Evolutionary conservation across 2,797 vertebrate genomes (phyloP).

Genomic region (Sebastes matsubarae): DNA sequence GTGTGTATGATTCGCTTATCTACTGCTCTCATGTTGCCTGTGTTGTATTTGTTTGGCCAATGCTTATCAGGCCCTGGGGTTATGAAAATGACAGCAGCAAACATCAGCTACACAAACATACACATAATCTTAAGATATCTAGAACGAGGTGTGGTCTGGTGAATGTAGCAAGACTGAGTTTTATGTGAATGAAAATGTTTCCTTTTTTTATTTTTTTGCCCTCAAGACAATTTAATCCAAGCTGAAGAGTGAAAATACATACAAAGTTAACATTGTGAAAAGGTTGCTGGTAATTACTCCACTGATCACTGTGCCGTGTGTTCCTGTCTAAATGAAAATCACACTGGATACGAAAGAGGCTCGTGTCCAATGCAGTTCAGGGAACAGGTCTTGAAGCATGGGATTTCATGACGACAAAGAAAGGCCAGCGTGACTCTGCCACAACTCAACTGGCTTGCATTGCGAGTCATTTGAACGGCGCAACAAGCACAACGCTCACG

Average conservation of each 20-base stretch:
- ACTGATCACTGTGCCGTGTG: constrained; percentile 9
- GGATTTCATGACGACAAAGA: not conserved
- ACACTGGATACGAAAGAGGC: constrained; percentile 32
- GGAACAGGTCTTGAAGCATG: constrained; percentile 15
- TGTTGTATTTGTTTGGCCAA: constrained; percentile 77
- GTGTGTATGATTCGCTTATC: constrained; percentile 74
- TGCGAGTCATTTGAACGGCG: not conserved
- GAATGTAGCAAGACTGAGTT: constrained; percentile 29
- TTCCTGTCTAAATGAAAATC: constrained; percentile 40
- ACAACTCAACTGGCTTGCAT: not conserved
- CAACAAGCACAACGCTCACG: not conserved
- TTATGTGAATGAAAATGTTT: constrained; percentile 30
- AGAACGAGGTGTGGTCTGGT: constrained; percentile 32
- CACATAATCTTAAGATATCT: constrained; percentile 58
- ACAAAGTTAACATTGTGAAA: constrained; percentile 41
- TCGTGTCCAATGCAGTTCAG: not conserved
- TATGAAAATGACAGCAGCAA: constrained; percentile 69
- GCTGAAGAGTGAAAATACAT: constrained; percentile 33
- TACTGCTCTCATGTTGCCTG: constrained; percentile 71
- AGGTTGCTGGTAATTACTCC: constrained; percentile 31
- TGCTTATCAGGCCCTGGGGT: constrained; percentile 77
- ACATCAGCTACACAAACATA: constrained; percentile 59
- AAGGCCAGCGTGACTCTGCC: constrained; percentile 15
- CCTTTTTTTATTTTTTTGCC: not conserved
- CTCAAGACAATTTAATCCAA: constrained; percentile 40